Evolutionary conservation across 2,888 invertebrate species (phyloP).

Genomic region (Gymnocheta viridis): DNA sequence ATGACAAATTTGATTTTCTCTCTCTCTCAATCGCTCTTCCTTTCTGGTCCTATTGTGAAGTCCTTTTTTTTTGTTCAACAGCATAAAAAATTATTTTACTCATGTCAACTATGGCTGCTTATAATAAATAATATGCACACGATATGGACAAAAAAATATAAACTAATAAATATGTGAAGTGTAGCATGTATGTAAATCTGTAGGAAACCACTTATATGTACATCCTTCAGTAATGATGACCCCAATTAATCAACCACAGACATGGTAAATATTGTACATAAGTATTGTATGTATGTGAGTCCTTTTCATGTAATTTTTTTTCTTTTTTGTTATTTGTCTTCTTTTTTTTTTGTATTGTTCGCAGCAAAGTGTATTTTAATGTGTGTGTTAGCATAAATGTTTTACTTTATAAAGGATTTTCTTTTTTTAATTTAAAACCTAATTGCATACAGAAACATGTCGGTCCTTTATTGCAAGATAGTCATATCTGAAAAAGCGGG

Average conservation of each 20-base stretch:
- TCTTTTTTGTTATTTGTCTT: background rate
- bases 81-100: constrained; percentile 38
- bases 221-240: constrained; percentile 70
- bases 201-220: constrained; percentile 69
- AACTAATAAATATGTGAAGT: constrained; percentile 16
- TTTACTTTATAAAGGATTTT: background rate
- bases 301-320: background rate
- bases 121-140: background rate
- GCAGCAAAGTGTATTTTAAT: constrained; percentile 28
- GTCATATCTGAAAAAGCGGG: too few relatives aligned
- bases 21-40: background rate
- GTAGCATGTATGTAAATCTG: constrained; percentile 15
- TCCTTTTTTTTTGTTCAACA: constrained; percentile 20
- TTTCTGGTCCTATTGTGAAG: background rate
- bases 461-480: too few relatives aligned
- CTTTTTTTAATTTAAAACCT: constrained; percentile 24
- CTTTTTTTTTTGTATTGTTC: constrained; percentile 12
- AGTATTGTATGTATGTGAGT: background rate
- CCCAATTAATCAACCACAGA: constrained; percentile 70
- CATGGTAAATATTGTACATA: constrained; percentile 42
- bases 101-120: constrained; percentile 2
- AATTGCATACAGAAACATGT: constrained; percentile 21
- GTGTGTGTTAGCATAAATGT: constrained; percentile 22
- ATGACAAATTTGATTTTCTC: constrained; percentile 62
- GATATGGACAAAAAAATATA: constrained; percentile 8